These are phyloP conservation scores for Hyla sarda DNA, from an alignment of 2,113 vertebrate genomes.

Conservation along the genomic window DNA sequence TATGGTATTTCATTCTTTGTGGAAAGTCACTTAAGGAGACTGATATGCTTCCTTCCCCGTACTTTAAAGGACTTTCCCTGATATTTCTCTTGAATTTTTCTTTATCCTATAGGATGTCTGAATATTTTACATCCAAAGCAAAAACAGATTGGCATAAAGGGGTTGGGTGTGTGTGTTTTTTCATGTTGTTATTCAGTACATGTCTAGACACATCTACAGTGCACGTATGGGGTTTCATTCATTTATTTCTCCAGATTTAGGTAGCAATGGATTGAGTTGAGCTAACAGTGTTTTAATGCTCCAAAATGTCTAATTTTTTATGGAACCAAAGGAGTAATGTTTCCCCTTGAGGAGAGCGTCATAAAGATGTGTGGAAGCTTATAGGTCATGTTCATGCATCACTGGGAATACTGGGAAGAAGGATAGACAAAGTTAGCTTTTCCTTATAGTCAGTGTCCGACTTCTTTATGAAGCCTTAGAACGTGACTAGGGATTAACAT, in stretches of 20 bases:
- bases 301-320: not conserved
- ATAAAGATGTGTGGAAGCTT: too few relatives aligned
- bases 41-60: constrained; percentile 39
- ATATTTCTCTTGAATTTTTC: constrained; percentile 14
- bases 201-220: not conserved
- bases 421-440: too few relatives aligned
- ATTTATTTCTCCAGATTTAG: not conserved
- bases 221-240: not conserved
- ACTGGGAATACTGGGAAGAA: too few relatives aligned
- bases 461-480: too few relatives aligned
- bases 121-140: not conserved
- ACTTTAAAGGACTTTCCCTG: constrained; percentile 19
- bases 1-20: constrained; percentile 42
- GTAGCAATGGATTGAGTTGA: not conserved
- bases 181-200: not conserved
- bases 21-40: constrained; percentile 48
- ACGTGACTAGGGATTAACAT: too few relatives aligned
- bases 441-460: too few relatives aligned
- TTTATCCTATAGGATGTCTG: constrained; percentile 8
- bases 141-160: constrained; percentile 8
- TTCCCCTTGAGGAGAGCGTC: too few relatives aligned
- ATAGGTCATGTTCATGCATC: too few relatives aligned
- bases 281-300: not conserved
- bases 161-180: not conserved
- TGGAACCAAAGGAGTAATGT: too few relatives aligned